phyloP scores from a whole-genome alignment of 2,888 invertebrate species.

The Hyles lineata region DNA sequence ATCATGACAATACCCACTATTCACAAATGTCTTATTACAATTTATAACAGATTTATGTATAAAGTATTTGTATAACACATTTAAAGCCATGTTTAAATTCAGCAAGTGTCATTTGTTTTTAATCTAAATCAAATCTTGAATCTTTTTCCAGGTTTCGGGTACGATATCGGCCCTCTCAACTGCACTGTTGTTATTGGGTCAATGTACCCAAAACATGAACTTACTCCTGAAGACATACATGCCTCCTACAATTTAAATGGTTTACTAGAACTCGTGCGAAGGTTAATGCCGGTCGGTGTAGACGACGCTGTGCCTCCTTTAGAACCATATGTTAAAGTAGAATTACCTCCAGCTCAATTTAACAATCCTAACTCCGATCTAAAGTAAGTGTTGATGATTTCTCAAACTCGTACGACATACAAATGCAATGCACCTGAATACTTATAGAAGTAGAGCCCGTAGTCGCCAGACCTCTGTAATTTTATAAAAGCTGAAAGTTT shows the following conservation, averaged over 20 bases:
- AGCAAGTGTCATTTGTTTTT: too few relatives aligned
- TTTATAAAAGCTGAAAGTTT: too few relatives aligned
- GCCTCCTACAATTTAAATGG: conserved; percentile 1
- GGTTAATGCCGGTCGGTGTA: conserved; percentile 7
- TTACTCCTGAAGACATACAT: background rate
- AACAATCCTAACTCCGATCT: background rate
- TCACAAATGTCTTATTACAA: too few relatives aligned
- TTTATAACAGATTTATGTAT: too few relatives aligned
- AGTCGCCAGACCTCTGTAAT: too few relatives aligned
- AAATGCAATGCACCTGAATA: background rate
- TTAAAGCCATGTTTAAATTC: too few relatives aligned
- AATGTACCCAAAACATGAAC: background rate
- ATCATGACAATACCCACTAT: too few relatives aligned
- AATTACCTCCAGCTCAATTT: background rate
- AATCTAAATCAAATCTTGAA: too few relatives aligned
- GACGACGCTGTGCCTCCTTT: background rate
- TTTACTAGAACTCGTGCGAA: background rate
- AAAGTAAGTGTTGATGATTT: conserved; percentile 2
- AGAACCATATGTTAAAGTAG: background rate
- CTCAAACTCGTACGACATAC: background rate
- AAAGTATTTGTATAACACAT: too few relatives aligned
- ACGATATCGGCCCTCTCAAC: background rate
- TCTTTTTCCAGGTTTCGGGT: background rate
- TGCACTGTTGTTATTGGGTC: background rate
- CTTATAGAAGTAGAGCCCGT: too few relatives aligned